Evolutionary conservation across 2,113 vertebrate species (phyloP).

Genomic region (Lepus europaeus): DNA sequence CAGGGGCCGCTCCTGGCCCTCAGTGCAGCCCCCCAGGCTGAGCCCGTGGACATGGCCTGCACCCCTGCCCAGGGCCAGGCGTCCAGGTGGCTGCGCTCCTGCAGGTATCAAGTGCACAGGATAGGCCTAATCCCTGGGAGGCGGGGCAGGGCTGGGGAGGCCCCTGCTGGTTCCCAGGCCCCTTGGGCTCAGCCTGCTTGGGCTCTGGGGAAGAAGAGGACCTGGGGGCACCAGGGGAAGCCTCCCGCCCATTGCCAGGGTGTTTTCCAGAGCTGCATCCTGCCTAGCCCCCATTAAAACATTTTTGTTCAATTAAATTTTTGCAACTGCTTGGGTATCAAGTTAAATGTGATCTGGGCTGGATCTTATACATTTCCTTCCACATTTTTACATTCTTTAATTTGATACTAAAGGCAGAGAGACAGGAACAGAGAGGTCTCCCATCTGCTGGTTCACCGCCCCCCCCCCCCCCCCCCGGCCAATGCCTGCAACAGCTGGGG

Average conservation of each 20-base stretch:
- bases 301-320: not conserved
- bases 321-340: not conserved
- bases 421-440: too few relatives aligned
- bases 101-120: conserved; percentile 44
- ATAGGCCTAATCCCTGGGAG: conserved; percentile 60
- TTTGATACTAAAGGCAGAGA: too few relatives aligned
- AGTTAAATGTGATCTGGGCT: not conserved
- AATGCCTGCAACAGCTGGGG: too few relatives aligned
- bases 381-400: too few relatives aligned
- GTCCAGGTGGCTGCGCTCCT: conserved; percentile 20
- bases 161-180: conserved; percentile 37
- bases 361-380: too few relatives aligned
- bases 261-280: too few relatives aligned
- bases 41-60: not conserved
- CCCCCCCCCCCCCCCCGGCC: too few relatives aligned
- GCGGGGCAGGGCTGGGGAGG: conserved; percentile 44
- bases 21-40: not conserved
- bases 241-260: fast-evolving
- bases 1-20: not conserved
- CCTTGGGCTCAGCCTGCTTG: not conserved
- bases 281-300: not conserved
- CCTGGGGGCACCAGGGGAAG: not conserved
- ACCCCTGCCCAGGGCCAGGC: not conserved
- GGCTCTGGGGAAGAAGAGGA: not conserved
- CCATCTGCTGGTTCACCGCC: too few relatives aligned